Base-by-base conservation (phyloP, 30 jellyfish, hydroid and myxozoan genomes). In the Aurelia aurita complex sp. Pacific region DNA sequence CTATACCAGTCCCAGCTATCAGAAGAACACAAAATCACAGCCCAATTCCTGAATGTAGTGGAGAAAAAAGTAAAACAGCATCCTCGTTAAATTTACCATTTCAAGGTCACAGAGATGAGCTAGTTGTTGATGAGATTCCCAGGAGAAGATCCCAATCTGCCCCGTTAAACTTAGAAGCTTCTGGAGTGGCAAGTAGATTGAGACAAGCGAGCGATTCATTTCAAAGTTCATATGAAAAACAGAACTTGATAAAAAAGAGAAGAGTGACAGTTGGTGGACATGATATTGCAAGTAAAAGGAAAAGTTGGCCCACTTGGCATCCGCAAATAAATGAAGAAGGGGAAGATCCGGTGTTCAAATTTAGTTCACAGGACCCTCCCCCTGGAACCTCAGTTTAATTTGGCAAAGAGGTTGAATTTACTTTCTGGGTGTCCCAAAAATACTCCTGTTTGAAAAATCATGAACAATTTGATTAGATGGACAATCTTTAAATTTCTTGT, bases 121-220 rank as follows among this genome's bases (percentile, higher is more conserved):
- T 84, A 3, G 3, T 42, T 50, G 67, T 73, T 42, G 88, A 78
- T 4, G 88, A 79, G 68, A 6, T 52, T 12, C 82, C 61, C 10
- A 78, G 93, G 67, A 69, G 97, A 53, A 76, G 97, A 43, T 73
- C 97, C 8, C 61, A 65, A 2, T 90, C 97, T 52, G 97, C 96
- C 46, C 97, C 97, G 1, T 67, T 90, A 75, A 1, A 96, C 1
- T 64, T 90, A 63, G 97, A 90, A 54, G 97, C 97, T 19, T 17
- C 92, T 18, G 64, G 85, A 14, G 74, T 90, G 34, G 97, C 97
- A 12, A 83, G 53, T 29, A 94, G 76, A 63, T 57, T 90, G 66
- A 80, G 88, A 69, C 74, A 15, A 10, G 83, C 85, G 12, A 90
- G 97, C 83, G 97, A 90, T 66, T 50, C 95, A 35, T 71, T 90